Conservation (phyloP, 2,888 invertebrate species). For the Drosophila setosimentum region DNA sequence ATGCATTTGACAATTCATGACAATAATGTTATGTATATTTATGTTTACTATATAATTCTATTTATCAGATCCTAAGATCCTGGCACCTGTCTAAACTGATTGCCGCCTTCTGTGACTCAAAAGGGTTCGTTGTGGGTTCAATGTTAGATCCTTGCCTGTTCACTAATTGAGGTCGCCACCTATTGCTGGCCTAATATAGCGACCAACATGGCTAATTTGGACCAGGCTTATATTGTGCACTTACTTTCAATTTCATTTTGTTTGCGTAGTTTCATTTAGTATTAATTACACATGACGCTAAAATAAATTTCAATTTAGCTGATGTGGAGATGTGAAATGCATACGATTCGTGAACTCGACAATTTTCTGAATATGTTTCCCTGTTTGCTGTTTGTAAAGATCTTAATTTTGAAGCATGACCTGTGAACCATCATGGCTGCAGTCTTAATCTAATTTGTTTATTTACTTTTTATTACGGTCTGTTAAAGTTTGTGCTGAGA, state of each 20-base stretch:
- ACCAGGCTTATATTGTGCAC: conserved; percentile 27
- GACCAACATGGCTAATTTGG: conserved; percentile 30
- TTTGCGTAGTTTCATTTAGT: conserved; percentile 50
- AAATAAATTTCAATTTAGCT: conserved; percentile 36
- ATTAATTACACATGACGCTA: conserved; percentile 55
- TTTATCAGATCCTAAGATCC: not conserved
- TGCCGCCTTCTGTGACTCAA: not conserved
- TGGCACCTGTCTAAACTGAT: conserved; percentile 9
- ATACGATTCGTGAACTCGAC: too few species aligned
- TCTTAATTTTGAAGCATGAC: not conserved
- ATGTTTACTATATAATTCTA: not conserved
- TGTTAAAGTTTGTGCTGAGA: conserved; percentile 6
- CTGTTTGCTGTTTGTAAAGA: not conserved
- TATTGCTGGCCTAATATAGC: conserved; percentile 52
- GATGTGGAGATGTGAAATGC: not conserved
- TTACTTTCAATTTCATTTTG: conserved; percentile 38
- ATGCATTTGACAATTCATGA: not conserved
- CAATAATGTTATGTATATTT: not conserved
- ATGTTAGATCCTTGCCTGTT: not conserved
- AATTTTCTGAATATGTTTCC: too few species aligned
- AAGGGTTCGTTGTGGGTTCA: conserved; percentile 8
- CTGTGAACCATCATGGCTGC: not conserved
- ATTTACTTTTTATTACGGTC: conserved; percentile 1
- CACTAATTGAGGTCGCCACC: conserved; percentile 34
- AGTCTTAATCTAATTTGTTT: conserved; percentile 9